Percentiles rank a stretch among this genome's conserved stretches.
phyloP scores from a whole-genome alignment of 2,888 invertebrate genomes.

The Leptinotarsa rubiginosa region DNA sequence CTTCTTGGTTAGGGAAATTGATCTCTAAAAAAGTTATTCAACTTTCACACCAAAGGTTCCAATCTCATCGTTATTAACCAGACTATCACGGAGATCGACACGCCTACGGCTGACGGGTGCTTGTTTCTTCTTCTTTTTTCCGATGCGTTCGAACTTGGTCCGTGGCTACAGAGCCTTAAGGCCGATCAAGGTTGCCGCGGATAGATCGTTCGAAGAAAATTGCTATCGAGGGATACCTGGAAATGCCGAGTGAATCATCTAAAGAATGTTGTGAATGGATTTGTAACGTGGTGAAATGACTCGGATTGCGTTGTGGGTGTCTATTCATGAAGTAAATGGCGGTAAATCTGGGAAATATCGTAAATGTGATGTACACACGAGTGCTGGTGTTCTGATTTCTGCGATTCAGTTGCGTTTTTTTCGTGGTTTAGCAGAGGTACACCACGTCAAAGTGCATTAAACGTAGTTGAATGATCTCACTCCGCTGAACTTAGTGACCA shows the following conservation, averaged over 20 bases:
- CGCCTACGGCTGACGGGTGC: background rate
- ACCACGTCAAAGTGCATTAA: no score
- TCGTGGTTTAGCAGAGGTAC: no score
- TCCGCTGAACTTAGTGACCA: no score
- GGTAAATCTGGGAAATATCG: constrained; percentile 1
- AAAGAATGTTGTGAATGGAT: constrained; percentile 28
- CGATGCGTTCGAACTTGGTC: background rate
- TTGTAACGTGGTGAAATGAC: constrained; percentile 22
- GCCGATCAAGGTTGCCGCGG: constrained; percentile 28
- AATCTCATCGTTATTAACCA: no score
- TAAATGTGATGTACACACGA: background rate
- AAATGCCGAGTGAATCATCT: constrained; percentile 28
- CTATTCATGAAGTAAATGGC: background rate
- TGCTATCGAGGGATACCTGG: constrained; percentile 25
- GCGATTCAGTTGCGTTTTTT: no score
- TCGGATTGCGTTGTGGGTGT: background rate
- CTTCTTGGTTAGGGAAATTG: no score
- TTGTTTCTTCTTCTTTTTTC: constrained; percentile 11
- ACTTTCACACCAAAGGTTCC: no score
- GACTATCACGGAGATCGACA: background rate
- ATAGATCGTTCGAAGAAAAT: constrained; percentile 20
- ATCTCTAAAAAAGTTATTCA: no score
- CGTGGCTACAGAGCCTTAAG: constrained; percentile 11
- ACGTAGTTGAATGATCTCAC: no score
- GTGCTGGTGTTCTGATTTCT: background rate